Evolutionary conservation across 2,797 vertebrate genomes (phyloP).

Genomic region (Presbytis comata): DNA sequence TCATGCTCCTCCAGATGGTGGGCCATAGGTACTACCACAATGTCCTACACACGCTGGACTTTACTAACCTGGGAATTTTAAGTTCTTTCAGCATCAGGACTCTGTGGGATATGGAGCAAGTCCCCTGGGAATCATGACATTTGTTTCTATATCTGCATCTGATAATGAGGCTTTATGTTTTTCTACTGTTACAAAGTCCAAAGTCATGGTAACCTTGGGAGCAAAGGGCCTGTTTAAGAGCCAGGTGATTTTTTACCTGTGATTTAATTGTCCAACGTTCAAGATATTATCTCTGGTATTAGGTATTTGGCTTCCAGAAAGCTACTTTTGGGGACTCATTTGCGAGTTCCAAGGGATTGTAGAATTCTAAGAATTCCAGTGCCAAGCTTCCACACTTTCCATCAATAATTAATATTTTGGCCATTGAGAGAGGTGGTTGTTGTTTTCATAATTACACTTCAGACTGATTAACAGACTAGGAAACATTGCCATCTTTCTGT

Average conservation of each 20-base stretch:
- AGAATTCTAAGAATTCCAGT: slow-evolving; percentile 46
- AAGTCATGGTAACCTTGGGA: neutral
- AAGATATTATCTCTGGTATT: slow-evolving; percentile 7
- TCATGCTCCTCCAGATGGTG: neutral
- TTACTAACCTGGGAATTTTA: neutral
- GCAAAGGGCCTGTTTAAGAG: neutral
- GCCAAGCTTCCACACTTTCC: slow-evolving; percentile 9
- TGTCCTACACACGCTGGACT: neutral
- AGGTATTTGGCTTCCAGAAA: slow-evolving; percentile 18
- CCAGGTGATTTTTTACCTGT: slow-evolving; percentile 50
- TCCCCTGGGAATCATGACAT: neutral
- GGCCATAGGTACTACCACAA: neutral
- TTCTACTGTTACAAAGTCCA: slow-evolving; percentile 38
- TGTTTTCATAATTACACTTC: slow-evolving; percentile 1
- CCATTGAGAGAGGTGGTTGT: neutral
- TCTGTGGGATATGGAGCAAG: neutral
- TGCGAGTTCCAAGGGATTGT: slow-evolving; percentile 15
- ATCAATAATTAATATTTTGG: slow-evolving; percentile 41
- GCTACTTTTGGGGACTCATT: neutral
- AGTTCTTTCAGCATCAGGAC: neutral
- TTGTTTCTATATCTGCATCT: slow-evolving; percentile 43
- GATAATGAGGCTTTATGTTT: slow-evolving; percentile 46
- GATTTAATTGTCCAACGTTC: slow-evolving; percentile 22
- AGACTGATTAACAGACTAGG: slow-evolving; percentile 11
- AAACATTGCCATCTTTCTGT: neutral